phyloP scores from a whole-genome alignment of 2,113 vertebrate species.

The Tapirus terrestris region DNA sequence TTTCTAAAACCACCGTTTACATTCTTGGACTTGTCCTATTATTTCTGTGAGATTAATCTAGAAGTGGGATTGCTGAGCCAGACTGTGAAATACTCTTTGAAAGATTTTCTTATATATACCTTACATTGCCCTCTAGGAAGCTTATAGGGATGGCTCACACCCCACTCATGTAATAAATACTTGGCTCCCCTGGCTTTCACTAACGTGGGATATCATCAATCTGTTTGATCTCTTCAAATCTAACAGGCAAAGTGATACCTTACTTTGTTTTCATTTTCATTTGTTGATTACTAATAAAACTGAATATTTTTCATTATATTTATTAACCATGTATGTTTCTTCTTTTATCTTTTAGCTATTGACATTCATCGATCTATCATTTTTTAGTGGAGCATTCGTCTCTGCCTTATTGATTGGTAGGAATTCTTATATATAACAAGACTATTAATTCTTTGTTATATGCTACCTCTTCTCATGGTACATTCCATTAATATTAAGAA shows the following conservation, averaged over 20 bases:
- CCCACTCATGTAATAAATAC: background rate
- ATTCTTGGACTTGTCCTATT: constrained; percentile 1
- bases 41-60: constrained; percentile 14
- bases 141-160: background rate
- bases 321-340: background rate
- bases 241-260: background rate
- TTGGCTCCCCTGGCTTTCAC: background rate
- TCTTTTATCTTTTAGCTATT: constrained; percentile 30
- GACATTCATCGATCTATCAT: background rate
- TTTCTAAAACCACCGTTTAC: background rate
- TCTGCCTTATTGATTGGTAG: background rate
- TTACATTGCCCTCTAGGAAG: background rate
- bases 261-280: background rate
- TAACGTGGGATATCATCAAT: background rate
- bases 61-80: background rate
- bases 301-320: background rate
- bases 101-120: background rate
- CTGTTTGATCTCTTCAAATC: background rate
- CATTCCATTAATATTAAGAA: constrained; percentile 9
- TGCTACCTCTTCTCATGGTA: background rate
- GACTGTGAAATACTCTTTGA: background rate
- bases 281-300: background rate
- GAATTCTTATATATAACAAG: background rate
- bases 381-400: background rate
- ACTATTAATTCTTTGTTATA: background rate